Base-by-base conservation (phyloP, 2,888 invertebrate species). In the Aphodius sticticus region DNA sequence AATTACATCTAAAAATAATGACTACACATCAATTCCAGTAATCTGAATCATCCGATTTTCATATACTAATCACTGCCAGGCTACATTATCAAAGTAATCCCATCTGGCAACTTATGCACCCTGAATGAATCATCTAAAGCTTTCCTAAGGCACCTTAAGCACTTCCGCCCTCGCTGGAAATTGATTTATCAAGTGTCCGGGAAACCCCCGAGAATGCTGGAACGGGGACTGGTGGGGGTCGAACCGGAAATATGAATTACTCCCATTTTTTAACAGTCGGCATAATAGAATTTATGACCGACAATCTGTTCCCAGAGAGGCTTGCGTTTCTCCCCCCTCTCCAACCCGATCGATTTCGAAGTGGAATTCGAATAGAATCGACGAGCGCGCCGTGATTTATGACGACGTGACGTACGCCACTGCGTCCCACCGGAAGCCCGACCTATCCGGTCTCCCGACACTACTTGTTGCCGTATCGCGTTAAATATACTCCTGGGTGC, bases 261-360 rank as follows among this genome's bases (percentile, higher is more conserved):
- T 53, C 53, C 53, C 53, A 53, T 53, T 53, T 53, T 53, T 53
- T 53, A 53, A 53, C 53, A 53, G 53, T 53, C 53, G 53, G 53
- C 2, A 53, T 53, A 53, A 53, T 53, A 53, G 53, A 53, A 53
- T 53, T 53, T 53, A 53, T 53, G 53, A 53, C 53, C 53, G 53
- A 12, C 53, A 53, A 53, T 53, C 53, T 53, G 53, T 53, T 53
- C 53, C 53, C 53, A 12, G 12, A 53, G 53, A 53, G 53, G 53
- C 53, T 53, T 5, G 53, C 53, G 7, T 53, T 53, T 53, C 53
- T 5, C 7, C 12, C 53, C 53, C 12, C 26, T 3, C 26, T 3
- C 12, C 7, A 9, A 7, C 53, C 12, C 12, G 53, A 53, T 53
- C 53, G 53, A 53, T 53, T 26, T 12, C 53, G 53, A 26, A 26